Evolutionary conservation across 2,113 vertebrate genomes (phyloP).

Genomic region (Nothocercus nigrocapillus): DNA sequence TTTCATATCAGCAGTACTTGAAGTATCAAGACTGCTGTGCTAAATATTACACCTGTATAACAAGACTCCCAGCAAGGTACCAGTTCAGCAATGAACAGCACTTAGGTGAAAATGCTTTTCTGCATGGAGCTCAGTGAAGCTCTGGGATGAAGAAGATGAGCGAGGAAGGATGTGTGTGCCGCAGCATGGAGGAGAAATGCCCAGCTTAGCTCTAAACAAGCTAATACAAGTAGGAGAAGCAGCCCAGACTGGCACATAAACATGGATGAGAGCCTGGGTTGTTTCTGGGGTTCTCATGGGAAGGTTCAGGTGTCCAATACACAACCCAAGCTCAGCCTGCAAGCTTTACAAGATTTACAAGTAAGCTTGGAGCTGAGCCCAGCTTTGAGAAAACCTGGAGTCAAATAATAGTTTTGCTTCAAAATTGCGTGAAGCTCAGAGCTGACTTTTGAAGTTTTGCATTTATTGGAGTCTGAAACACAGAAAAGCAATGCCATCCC

Average conservation of each 20-base stretch:
- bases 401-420: not conserved
- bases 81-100: not conserved
- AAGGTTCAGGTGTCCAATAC: not conserved
- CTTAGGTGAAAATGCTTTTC: not conserved
- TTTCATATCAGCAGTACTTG: not conserved
- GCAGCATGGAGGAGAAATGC: not conserved
- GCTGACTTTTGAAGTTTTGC: not conserved
- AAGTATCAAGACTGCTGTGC: not conserved
- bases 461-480: not conserved
- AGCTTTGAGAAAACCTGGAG: not conserved
- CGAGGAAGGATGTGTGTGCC: not conserved
- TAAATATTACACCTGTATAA: not conserved
- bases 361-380: not conserved
- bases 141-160: not conserved
- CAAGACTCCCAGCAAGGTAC: not conserved
- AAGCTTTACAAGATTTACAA: not conserved
- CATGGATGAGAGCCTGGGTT: not conserved
- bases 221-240: not conserved
- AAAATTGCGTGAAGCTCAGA: not conserved
- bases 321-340: not conserved
- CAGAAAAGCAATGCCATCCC: not conserved
- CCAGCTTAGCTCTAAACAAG: not conserved
- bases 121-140: not conserved
- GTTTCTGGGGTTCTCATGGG: not conserved
- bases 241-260: not conserved